Percentiles rank a stretch among this genome's conserved stretches.
Conservation (phyloP, 2,113 vertebrate genomes). For the Trinectes maculatus region DNA sequence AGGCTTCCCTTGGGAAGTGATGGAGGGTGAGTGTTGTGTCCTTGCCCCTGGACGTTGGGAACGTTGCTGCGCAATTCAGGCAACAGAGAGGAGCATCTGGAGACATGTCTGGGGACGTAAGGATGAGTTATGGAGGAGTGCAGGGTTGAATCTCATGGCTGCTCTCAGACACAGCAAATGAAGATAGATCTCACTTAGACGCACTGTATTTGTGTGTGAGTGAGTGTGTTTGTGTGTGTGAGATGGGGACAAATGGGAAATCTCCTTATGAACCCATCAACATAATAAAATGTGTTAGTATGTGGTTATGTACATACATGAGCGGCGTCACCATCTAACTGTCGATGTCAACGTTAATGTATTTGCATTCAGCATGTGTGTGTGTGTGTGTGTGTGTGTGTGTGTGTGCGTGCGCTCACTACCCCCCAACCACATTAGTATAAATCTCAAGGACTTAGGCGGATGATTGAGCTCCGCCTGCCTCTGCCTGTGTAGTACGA, state of each 20-base stretch:
- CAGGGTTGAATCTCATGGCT: slow-evolving; percentile 50
- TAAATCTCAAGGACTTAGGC: slow-evolving; percentile 20
- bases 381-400: neutral
- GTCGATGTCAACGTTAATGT: slow-evolving; percentile 9
- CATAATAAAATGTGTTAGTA: slow-evolving; percentile 51
- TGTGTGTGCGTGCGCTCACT: neutral
- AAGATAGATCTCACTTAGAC: slow-evolving; percentile 66
- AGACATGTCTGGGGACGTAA: slow-evolving; percentile 41
- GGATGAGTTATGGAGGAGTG: slow-evolving; percentile 57
- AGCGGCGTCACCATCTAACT: neutral
- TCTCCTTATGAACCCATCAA: slow-evolving; percentile 56
- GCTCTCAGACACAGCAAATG: slow-evolving; percentile 60
- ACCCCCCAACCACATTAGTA: slow-evolving; percentile 6
- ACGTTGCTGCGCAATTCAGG: slow-evolving; percentile 10
- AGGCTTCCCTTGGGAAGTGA: slow-evolving; percentile 9
- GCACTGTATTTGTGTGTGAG: slow-evolving; percentile 23
- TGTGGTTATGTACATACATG: slow-evolving; percentile 17
- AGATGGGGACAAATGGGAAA: slow-evolving; percentile 39
- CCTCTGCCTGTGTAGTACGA: neutral
- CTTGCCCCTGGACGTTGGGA: slow-evolving; percentile 1
- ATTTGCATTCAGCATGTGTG: neutral
- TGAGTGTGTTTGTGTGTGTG: slow-evolving; percentile 30
- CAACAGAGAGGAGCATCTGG: slow-evolving; percentile 36
- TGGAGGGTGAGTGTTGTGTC: neutral
- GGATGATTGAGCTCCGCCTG: neutral